Conservation (phyloP, 2,888 invertebrate genomes). For the Ceramica pisi region DNA sequence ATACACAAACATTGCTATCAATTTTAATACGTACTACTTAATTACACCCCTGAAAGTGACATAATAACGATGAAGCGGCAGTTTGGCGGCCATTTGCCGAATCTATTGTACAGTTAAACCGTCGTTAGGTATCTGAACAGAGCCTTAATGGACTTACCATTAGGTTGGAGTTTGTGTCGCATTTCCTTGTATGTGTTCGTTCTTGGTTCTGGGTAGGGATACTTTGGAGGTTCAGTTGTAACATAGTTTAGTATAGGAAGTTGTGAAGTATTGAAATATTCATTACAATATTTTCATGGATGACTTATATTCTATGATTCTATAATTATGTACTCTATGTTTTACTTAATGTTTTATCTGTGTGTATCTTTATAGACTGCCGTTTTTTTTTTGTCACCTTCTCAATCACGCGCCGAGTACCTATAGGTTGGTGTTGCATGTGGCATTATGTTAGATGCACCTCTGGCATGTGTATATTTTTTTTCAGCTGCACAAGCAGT, state of each 20-base stretch:
- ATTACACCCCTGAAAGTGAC: background rate
- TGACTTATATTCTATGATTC: too few species aligned
- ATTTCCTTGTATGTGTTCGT: background rate
- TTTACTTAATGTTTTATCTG: too few species aligned
- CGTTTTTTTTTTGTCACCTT: too few species aligned
- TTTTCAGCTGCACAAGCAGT: background rate
- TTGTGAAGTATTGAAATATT: too few species aligned
- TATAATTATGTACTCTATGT: too few species aligned
- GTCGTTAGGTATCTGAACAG: slow-evolving; percentile 30
- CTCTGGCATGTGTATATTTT: background rate
- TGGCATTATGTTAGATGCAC: too few species aligned
- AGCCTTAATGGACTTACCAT: slow-evolving; percentile 24
- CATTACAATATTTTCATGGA: too few species aligned
- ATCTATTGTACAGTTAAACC: slow-evolving; percentile 28
- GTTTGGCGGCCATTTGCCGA: slow-evolving; percentile 28
- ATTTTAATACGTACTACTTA: slow-evolving; percentile 22
- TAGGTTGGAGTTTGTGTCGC: slow-evolving; percentile 27
- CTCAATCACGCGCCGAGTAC: too few species aligned
- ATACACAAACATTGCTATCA: background rate
- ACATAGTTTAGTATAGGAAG: background rate
- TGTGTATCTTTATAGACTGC: too few species aligned
- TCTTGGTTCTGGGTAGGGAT: background rate
- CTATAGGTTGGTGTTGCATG: too few species aligned
- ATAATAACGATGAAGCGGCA: slow-evolving; percentile 20
- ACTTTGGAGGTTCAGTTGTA: background rate